These are phyloP conservation scores for Acrobasis repandana DNA, from an alignment of 2,888 invertebrate genomes.

Conservation along the genomic window DNA sequence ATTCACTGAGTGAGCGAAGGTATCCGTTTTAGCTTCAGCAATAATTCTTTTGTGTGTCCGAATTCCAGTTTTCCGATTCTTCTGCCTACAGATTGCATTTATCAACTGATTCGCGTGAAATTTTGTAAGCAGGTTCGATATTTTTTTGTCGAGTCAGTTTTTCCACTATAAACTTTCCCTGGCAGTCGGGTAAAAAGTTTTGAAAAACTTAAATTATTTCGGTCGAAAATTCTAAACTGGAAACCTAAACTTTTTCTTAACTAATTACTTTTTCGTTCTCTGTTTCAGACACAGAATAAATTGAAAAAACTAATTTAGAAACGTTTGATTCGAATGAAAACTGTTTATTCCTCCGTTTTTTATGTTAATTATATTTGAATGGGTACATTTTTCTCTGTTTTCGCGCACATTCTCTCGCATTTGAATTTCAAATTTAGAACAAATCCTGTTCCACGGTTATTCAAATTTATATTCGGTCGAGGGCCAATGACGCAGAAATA, in stretches of 20 bases:
- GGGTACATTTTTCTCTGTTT: constrained; percentile 46
- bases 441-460: constrained; percentile 46
- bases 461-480: constrained; percentile 55
- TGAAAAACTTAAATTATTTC: too few species aligned
- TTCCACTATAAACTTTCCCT: too few species aligned
- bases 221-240: background rate
- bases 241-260: background rate
- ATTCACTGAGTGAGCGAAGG: too few species aligned
- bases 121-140: too few species aligned
- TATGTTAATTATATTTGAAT: constrained; percentile 72
- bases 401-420: constrained; percentile 64
- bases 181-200: too few species aligned
- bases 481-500: constrained; percentile 62
- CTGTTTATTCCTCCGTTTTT: constrained; percentile 64
- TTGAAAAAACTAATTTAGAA: background rate
- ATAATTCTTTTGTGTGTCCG: too few species aligned
- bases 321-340: constrained; percentile 33
- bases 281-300: constrained; percentile 23
- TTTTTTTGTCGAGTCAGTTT: too few species aligned
- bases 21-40: too few species aligned
- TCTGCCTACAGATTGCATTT: too few species aligned
- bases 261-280: constrained; percentile 22
- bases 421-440: constrained; percentile 70
- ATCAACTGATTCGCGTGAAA: too few species aligned
- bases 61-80: too few species aligned